phyloP scores from a whole-genome alignment of 2,797 vertebrate species.

The Pachyuromys duprasi region DNA sequence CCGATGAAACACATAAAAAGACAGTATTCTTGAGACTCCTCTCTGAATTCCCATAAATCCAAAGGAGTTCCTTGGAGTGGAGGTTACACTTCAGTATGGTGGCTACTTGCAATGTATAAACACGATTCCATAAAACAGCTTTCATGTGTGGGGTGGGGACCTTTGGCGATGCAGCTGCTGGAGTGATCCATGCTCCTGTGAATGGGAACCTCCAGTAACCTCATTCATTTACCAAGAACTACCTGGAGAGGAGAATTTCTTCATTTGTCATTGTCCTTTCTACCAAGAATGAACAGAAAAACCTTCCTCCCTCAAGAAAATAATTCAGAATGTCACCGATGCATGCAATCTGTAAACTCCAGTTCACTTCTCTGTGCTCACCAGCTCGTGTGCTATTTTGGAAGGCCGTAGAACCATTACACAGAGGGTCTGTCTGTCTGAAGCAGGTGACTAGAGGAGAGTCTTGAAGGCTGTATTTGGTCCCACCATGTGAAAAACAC shows the following conservation, averaged over 20 bases:
- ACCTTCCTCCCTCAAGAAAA: not conserved
- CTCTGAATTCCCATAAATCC: not conserved
- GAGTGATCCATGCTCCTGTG: no score
- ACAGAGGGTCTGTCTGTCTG: no score
- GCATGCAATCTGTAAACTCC: not conserved
- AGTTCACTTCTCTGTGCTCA: not conserved
- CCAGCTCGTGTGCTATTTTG: not conserved
- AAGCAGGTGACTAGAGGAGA: not conserved
- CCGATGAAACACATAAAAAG: not conserved
- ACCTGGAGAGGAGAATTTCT: no score
- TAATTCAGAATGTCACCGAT: not conserved
- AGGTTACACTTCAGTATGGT: not conserved
- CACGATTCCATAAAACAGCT: not conserved
- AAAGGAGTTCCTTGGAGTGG: not conserved
- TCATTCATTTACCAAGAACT: not conserved
- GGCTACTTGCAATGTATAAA: not conserved
- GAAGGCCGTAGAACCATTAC: not conserved
- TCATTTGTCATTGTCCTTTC: not conserved
- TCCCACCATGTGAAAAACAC: not conserved
- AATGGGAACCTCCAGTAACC: not conserved
- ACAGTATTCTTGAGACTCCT: not conserved
- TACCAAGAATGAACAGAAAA: not conserved
- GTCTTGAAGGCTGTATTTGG: not conserved
- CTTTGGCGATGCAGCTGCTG: not conserved
- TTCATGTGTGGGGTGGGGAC: not conserved